phyloP scores from a whole-genome alignment of 2,797 vertebrate species.

The Graptemys geographica region DNA sequence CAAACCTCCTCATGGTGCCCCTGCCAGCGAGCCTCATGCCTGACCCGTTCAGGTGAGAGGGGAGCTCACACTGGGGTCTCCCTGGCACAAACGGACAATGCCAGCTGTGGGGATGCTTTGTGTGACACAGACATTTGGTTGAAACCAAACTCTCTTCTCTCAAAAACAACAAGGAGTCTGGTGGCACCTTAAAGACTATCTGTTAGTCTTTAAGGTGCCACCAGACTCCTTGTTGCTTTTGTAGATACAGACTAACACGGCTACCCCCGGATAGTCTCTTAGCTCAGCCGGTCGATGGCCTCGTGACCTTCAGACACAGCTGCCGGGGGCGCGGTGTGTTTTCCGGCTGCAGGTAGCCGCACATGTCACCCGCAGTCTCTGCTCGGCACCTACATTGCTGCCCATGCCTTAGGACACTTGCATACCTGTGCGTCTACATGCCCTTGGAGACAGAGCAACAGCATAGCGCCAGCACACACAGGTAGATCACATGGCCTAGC shows the following conservation, averaged over 20 bases:
- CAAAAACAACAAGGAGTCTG: neutral
- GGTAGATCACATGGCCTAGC: neutral
- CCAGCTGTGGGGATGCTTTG: neutral
- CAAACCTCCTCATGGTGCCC: neutral
- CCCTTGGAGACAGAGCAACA: neutral
- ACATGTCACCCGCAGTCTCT: neutral
- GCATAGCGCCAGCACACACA: neutral
- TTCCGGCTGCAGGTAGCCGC: neutral
- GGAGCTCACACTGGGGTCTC: neutral
- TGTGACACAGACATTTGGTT: neutral
- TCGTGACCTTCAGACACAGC: neutral
- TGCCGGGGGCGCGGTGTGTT: neutral
- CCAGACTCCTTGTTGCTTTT: too few species aligned
- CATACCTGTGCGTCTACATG: neutral
- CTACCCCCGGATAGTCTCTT: neutral
- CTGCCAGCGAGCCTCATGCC: neutral
- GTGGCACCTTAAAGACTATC: too few species aligned
- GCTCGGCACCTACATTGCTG: neutral
- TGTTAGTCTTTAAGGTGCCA: too few species aligned
- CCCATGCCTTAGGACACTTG: neutral
- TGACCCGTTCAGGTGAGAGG: neutral
- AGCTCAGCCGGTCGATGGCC: neutral
- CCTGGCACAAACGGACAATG: neutral
- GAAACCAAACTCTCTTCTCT: neutral
- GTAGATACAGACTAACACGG: too few species aligned